Percentiles rank a stretch among this genome's conserved stretches.
phyloP scores from a whole-genome alignment of 2,797 vertebrate species.

The Ataeniobius toweri region DNA sequence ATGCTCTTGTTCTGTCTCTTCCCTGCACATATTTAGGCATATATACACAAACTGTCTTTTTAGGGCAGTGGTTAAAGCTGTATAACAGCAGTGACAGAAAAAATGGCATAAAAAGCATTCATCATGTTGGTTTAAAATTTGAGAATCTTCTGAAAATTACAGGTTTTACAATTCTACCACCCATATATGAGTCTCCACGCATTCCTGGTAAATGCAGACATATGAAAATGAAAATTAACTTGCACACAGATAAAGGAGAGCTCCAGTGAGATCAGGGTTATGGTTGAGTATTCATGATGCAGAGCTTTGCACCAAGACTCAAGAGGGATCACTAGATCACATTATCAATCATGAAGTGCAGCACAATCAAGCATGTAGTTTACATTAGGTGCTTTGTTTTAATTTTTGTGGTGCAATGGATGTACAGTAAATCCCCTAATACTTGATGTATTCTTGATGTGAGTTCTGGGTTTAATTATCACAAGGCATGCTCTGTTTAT shows the following conservation, averaged over 20 bases:
- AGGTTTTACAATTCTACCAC: conserved; percentile 22
- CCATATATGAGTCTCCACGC: conserved; percentile 19
- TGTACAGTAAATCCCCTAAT: conserved; percentile 35
- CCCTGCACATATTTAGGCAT: conserved; percentile 1
- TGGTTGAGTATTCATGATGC: conserved; percentile 73
- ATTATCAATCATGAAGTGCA: conserved; percentile 76
- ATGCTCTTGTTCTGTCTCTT: conserved; percentile 29
- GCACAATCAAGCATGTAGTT: conserved; percentile 46
- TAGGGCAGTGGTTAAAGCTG: conserved; percentile 30
- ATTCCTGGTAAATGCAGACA: conserved; percentile 41
- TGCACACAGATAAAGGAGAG: conserved; percentile 36
- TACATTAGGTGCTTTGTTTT: background rate
- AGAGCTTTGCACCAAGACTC: conserved; percentile 57
- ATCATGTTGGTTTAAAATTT: conserved; percentile 25
- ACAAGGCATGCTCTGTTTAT: background rate
- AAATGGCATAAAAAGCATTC: conserved; percentile 33
- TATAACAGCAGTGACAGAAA: conserved; percentile 39
- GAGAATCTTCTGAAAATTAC: conserved; percentile 35
- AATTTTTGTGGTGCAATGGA: conserved; percentile 16
- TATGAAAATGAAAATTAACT: conserved; percentile 32
- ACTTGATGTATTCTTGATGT: conserved; percentile 11
- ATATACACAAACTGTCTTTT: background rate
- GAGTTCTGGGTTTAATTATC: background rate
- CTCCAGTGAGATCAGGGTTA: conserved; percentile 62
- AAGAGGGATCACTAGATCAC: conserved; percentile 77